Percentiles rank a stretch among this genome's conserved stretches.
phyloP scores from a whole-genome alignment of 2,888 invertebrate species.

The Meganola albula region DNA sequence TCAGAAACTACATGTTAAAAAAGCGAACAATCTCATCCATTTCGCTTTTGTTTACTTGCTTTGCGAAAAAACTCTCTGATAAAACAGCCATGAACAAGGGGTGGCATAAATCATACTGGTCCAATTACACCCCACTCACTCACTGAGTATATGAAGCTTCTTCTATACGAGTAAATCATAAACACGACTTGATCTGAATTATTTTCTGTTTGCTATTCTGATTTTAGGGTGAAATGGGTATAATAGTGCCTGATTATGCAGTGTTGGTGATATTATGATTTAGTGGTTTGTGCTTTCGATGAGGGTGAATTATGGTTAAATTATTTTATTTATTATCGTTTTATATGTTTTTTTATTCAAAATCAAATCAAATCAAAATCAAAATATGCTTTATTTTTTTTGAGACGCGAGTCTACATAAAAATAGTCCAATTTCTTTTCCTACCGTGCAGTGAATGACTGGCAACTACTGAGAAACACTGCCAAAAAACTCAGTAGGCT shows the following conservation, averaged over 20 bases:
- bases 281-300: background rate
- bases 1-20: too few species aligned
- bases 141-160: constrained; percentile 19
- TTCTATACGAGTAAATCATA: constrained; percentile 27
- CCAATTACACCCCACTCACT: constrained; percentile 58
- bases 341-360: too few species aligned
- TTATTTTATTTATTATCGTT: too few species aligned
- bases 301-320: too few species aligned
- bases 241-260: background rate
- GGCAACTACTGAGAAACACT: too few species aligned
- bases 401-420: too few species aligned
- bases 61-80: constrained; percentile 23
- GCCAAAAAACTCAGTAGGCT: too few species aligned
- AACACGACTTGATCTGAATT: constrained; percentile 24
- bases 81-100: constrained; percentile 28
- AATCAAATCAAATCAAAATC: too few species aligned
- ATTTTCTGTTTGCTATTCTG: constrained; percentile 19
- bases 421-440: too few species aligned
- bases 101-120: constrained; percentile 58
- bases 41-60: constrained; percentile 26
- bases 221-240: constrained; percentile 12
- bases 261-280: constrained; percentile 1
- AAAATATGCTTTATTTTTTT: too few species aligned
- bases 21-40: constrained; percentile 11
- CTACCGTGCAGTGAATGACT: too few species aligned